phyloP scores from a whole-genome alignment of 2,797 vertebrate genomes.

The Gymnoscopelus microlampas region DNA sequence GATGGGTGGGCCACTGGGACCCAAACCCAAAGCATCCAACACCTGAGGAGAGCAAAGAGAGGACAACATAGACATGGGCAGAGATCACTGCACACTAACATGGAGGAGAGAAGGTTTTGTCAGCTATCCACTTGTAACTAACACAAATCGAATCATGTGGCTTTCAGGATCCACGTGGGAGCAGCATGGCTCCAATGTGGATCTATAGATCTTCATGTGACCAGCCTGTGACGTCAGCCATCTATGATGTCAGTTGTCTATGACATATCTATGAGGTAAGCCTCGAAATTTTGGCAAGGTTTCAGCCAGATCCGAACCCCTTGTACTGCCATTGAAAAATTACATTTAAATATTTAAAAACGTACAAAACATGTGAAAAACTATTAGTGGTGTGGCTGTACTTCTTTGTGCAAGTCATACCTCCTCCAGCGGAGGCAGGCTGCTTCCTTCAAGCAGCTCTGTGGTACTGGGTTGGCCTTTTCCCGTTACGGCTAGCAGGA shows the following conservation, averaged over 20 bases:
- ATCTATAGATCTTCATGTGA: too few species aligned
- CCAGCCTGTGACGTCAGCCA: too few species aligned
- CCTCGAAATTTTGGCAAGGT: too few species aligned
- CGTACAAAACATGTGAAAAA: background rate
- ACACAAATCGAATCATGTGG: too few species aligned
- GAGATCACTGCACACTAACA: background rate
- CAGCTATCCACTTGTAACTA: background rate
- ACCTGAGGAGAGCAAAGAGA: conserved; percentile 75
- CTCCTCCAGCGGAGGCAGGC: conserved; percentile 77
- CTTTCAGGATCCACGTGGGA: too few species aligned
- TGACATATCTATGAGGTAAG: too few species aligned
- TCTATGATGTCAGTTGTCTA: too few species aligned
- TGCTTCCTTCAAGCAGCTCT: conserved; percentile 70
- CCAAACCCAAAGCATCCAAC: conserved; percentile 84
- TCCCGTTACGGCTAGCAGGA: conserved; percentile 74
- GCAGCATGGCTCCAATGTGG: too few species aligned
- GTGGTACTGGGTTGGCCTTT: conserved; percentile 43
- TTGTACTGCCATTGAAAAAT: too few species aligned
- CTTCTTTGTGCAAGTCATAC: conserved; percentile 57
- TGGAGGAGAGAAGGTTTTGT: background rate
- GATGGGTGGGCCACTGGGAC: conserved; percentile 79
- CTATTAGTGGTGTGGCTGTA: too few species aligned
- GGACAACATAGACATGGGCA: background rate
- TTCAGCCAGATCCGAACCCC: too few species aligned
- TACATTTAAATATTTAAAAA: too few species aligned